phyloP scores from a whole-genome alignment of 2,113 vertebrate species.

The Thunnus maccoyii region DNA sequence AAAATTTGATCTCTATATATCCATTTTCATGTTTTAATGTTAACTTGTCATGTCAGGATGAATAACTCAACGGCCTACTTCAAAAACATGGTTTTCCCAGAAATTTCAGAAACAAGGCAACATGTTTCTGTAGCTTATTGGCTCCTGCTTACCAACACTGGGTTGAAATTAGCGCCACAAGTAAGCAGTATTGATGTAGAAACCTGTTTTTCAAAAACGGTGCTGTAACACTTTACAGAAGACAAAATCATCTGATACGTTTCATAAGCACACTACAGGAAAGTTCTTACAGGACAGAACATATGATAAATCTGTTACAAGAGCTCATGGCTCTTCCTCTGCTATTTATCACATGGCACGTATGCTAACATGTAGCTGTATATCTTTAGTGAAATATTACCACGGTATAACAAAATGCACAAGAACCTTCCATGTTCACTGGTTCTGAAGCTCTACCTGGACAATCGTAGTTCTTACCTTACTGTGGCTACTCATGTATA shows the following conservation, averaged over 20 bases:
- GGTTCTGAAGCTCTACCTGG: conserved; percentile 3
- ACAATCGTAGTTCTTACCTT: conserved; percentile 36
- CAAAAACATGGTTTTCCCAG: conserved; percentile 14
- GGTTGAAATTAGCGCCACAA: conserved; percentile 25
- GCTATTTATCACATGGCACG: not conserved
- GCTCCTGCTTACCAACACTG: conserved; percentile 23
- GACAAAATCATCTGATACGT: not conserved
- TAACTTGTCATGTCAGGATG: conserved; percentile 22
- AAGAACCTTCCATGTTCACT: not conserved
- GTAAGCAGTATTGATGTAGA: conserved; percentile 15
- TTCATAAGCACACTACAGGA: conserved; percentile 37
- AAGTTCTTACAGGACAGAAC: conserved; percentile 6
- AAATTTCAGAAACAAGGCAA: conserved; percentile 26
- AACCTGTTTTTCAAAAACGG: not conserved
- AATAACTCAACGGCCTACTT: conserved; percentile 34
- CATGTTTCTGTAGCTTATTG: not conserved
- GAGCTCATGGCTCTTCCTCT: not conserved
- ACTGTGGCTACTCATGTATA: conserved; percentile 11
- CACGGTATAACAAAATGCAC: conserved; percentile 3
- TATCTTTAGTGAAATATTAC: not conserved
- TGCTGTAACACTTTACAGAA: not conserved
- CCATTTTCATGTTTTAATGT: conserved; percentile 54
- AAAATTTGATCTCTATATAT: conserved; percentile 65
- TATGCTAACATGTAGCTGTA: conserved; percentile 8
- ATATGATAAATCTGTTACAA: not conserved